These are phyloP conservation scores for Diarsia rubi DNA, from an alignment of 2,888 invertebrate species.

Conservation along the genomic window DNA sequence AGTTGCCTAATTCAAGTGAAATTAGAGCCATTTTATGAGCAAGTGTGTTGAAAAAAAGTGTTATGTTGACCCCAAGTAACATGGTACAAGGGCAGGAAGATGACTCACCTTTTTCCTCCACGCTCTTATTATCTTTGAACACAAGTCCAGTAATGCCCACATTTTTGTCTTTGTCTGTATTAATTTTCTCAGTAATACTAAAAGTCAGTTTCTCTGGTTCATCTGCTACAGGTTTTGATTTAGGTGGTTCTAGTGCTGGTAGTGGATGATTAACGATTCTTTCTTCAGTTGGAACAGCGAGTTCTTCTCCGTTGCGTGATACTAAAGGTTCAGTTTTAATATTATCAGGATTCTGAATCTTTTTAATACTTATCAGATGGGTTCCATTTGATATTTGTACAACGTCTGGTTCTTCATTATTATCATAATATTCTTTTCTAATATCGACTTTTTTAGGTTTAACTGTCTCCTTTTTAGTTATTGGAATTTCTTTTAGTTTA, in stretches of 20 bases:
- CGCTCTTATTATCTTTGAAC: neutral
- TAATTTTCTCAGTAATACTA: neutral
- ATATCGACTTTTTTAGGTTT: neutral
- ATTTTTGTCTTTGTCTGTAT: neutral
- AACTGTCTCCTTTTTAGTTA: neutral
- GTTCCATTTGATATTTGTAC: conserved; percentile 47
- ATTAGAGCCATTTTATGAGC: no score
- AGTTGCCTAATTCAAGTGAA: no score
- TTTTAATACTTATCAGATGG: conserved; percentile 49
- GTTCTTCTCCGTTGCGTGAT: neutral
- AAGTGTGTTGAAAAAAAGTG: no score
- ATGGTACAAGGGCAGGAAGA: no score
- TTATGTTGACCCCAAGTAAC: no score
- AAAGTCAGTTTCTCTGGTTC: conserved; percentile 2
- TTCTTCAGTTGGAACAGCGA: conserved; percentile 17
- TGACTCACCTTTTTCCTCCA: conserved; percentile 25
- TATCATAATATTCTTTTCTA: neutral
- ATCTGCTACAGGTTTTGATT: neutral
- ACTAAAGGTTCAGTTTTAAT: neutral
- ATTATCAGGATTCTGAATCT: conserved; percentile 16
- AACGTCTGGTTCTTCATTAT: conserved; percentile 9
- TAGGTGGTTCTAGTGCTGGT: neutral
- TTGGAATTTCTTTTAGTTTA: conserved; percentile 31
- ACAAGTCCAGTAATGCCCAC: neutral
- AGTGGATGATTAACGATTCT: conserved; percentile 40